A percentile compares a stretch with the other conserved stretches of the same genome.
phyloP scores from a whole-genome alignment of 1,140 invertebrate genomes.

The Drosophila paulistorum region DNA sequence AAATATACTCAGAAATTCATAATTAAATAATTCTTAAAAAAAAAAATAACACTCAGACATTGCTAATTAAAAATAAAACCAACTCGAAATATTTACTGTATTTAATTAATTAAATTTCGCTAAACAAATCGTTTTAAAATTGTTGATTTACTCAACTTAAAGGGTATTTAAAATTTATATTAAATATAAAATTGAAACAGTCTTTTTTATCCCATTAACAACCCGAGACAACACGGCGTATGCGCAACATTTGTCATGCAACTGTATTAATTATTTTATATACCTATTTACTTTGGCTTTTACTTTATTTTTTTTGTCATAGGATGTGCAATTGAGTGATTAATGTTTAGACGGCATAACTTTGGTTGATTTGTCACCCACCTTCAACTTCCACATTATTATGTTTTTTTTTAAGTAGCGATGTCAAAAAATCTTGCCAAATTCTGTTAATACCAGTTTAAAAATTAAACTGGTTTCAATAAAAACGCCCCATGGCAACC shows the following conservation, averaged over 20 bases:
- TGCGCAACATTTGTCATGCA: constrained; percentile 68
- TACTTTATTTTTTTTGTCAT: neutral
- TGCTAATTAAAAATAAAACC: too few species aligned
- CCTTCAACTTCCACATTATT: constrained; percentile 18
- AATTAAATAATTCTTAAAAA: too few species aligned
- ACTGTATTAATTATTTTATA: constrained; percentile 33
- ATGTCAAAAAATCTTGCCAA: constrained; percentile 36
- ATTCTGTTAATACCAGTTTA: constrained; percentile 45
- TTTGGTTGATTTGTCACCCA: constrained; percentile 30
- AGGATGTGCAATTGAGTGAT: constrained; percentile 67
- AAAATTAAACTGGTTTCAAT: constrained; percentile 53
- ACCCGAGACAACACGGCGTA: constrained; percentile 51
- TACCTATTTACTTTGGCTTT: neutral
- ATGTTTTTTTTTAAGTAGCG: constrained; percentile 22
- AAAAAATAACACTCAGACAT: too few species aligned
- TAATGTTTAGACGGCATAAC: constrained; percentile 25
- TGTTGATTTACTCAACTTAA: neutral
- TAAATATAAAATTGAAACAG: neutral
- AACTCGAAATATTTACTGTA: too few species aligned
- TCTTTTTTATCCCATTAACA: constrained; percentile 32
- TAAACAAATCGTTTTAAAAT: too few species aligned
- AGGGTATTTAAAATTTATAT: constrained; percentile 26
- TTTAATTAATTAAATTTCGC: too few species aligned
- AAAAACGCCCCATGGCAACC: constrained; percentile 51
- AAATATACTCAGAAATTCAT: too few species aligned